Evolutionary conservation across 1,140 invertebrate species (phyloP).

Genomic region (Cydia amplana): DNA sequence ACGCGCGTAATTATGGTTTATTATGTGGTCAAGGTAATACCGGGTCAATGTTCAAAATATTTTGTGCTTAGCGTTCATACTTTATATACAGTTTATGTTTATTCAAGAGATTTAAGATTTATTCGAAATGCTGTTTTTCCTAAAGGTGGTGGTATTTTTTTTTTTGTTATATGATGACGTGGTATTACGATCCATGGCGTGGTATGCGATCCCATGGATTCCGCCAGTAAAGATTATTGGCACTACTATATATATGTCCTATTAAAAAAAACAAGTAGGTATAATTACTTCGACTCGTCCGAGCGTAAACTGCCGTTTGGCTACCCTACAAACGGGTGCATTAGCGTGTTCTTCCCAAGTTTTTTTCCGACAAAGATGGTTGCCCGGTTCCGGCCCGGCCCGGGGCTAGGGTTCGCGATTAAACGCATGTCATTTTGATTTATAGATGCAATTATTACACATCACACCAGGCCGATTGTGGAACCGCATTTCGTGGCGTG

Average conservation of each 20-base stretch:
- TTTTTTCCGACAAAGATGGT: conserved; percentile 50
- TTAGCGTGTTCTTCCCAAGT: conserved; percentile 60
- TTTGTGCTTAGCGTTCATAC: no score
- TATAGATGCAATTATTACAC: conserved; percentile 74
- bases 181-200: background rate
- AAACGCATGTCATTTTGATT: conserved; percentile 79
- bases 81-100: no score
- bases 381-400: conserved; percentile 43
- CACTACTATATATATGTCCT: no score
- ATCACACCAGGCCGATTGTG: conserved; percentile 43
- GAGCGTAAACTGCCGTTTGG: background rate
- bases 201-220: no score
- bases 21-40: no score
- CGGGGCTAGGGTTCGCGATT: conserved; percentile 57
- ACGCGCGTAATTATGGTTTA: no score
- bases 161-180: background rate
- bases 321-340: conserved; percentile 46
- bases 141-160: no score
- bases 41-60: no score
- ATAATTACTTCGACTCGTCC: background rate
- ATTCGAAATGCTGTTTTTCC: no score
- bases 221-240: no score
- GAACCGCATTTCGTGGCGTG: conserved; percentile 15
- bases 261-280: no score
- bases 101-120: no score